Evolutionary conservation across 2,888 invertebrate genomes (phyloP).

Genomic region (Erebia epiphron): DNA sequence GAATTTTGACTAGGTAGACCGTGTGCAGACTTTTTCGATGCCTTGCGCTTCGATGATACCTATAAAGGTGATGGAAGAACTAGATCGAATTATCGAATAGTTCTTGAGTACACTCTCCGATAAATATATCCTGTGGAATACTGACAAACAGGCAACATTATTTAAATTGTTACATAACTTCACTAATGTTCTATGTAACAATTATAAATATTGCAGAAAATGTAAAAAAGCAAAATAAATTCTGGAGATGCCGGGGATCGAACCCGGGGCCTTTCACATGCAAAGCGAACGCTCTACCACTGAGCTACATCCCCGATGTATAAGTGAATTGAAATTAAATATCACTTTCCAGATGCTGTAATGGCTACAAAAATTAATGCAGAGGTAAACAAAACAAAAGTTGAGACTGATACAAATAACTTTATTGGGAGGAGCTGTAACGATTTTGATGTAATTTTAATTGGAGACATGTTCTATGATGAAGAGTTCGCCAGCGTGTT

Average conservation of each 20-base stretch:
- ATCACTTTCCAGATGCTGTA: slow-evolving; percentile 72
- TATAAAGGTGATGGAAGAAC: too few species aligned
- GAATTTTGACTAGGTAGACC: too few species aligned
- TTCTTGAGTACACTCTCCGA: too few species aligned
- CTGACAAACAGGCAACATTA: too few species aligned
- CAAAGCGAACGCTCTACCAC: slow-evolving; percentile 99
- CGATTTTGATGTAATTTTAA: slow-evolving; percentile 82
- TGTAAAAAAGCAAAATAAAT: slow-evolving; percentile 61
- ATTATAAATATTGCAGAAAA: slow-evolving; percentile 8
- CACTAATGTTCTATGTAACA: too few species aligned
- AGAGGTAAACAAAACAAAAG: slow-evolving; percentile 65
- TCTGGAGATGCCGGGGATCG: slow-evolving; percentile 97
- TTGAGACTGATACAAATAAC: slow-evolving; percentile 67
- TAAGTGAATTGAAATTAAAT: slow-evolving; percentile 51
- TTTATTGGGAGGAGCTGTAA: slow-evolving; percentile 65
- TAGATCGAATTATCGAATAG: too few species aligned
- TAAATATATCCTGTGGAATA: too few species aligned
- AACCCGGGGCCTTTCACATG: slow-evolving; percentile 99
- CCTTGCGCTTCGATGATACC: too few species aligned
- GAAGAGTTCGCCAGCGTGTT: slow-evolving; percentile 78
- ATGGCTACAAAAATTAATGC: slow-evolving; percentile 79
- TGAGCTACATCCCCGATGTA: slow-evolving; percentile 96
- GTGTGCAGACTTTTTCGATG: too few species aligned
- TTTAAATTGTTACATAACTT: too few species aligned
- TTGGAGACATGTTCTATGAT: slow-evolving; percentile 89